A percentile compares a stretch with the other conserved stretches of the same genome.
These are phyloP conservation scores for Zapornia atra DNA, from an alignment of 2,113 vertebrate species.

Conservation along the genomic window DNA sequence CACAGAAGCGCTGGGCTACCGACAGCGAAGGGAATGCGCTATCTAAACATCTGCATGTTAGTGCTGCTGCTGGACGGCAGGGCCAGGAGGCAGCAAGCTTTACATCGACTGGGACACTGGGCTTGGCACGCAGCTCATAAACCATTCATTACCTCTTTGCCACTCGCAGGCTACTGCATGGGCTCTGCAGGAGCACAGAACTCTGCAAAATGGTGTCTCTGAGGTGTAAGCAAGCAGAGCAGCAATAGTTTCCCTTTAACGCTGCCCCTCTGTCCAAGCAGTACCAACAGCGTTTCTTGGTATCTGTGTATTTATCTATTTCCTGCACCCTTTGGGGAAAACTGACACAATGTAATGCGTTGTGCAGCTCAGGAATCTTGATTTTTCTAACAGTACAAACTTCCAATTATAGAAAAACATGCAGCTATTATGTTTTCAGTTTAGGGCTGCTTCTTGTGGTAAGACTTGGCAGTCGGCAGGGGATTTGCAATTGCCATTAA, in stretches of 20 bases:
- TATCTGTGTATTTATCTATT: not conserved
- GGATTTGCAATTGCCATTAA: not conserved
- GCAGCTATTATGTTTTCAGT: not conserved
- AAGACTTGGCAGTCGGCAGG: not conserved
- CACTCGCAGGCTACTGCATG: fast-evolving
- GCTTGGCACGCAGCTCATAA: fast-evolving
- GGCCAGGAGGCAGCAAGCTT: not conserved
- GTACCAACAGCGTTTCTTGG: not conserved
- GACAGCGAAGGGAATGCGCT: fast-evolving
- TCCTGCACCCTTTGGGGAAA: constrained; percentile 12
- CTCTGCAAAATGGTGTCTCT: fast-evolving
- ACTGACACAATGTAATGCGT: not conserved
- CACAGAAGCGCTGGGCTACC: not conserved
- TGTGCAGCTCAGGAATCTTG: not conserved
- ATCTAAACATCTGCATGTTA: fast-evolving
- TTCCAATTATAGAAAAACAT: not conserved
- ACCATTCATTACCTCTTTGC: fast-evolving
- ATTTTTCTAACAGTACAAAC: not conserved
- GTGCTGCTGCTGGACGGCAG: not conserved
- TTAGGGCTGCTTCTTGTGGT: not conserved
- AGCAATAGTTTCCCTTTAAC: not conserved
- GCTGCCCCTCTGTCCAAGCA: not conserved
- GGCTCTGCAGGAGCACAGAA: not conserved
- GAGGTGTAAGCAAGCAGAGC: not conserved
- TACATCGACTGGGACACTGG: not conserved